A percentile compares a stretch with the other conserved stretches of the same genome.
phyloP scores from a whole-genome alignment of 37 sponge, comb jelly and placozoan genomes.

The Chondrilla cf. caribensis region DNA sequence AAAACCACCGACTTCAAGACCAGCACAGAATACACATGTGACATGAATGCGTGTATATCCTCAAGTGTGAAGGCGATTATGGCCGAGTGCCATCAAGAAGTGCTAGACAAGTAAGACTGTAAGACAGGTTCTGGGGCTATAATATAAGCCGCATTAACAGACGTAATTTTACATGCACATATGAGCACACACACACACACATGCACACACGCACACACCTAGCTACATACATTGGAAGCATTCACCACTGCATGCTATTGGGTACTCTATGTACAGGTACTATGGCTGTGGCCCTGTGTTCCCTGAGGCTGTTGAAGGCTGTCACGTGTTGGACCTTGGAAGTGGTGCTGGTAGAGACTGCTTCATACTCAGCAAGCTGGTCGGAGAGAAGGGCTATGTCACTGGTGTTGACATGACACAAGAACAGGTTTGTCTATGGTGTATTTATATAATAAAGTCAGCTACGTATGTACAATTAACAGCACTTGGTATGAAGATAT shows the following conservation, averaged over 20 bases:
- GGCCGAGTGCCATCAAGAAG: slow-evolving; percentile 52
- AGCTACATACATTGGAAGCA: too few species aligned
- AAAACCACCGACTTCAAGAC: slow-evolving; percentile 52
- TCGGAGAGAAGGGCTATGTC: slow-evolving; percentile 65
- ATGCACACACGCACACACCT: too few species aligned
- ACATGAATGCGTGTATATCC: slow-evolving; percentile 14
- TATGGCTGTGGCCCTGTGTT: slow-evolving; percentile 85
- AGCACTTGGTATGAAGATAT: too few species aligned
- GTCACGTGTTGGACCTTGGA: slow-evolving; percentile 75
- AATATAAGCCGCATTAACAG: too few species aligned
- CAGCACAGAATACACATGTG: slow-evolving; percentile 1
- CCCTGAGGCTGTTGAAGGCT: slow-evolving; percentile 63
- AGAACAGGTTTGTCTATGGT: slow-evolving; percentile 83
- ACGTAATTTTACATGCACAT: too few species aligned
- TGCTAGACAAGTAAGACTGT: slow-evolving; percentile 54
- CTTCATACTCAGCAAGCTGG: slow-evolving; percentile 79
- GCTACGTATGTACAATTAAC: too few species aligned
- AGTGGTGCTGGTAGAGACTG: slow-evolving; percentile 82
- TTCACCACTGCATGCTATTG: too few species aligned
- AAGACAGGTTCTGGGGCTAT: too few species aligned
- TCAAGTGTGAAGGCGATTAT: slow-evolving; percentile 35
- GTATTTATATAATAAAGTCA: too few species aligned
- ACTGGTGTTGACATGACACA: slow-evolving; percentile 87
- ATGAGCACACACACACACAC: too few species aligned
- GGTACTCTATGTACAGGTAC: slow-evolving; percentile 62